Base-by-base conservation (phyloP, 2,113 vertebrate genomes). In the Xyrauchen texanus region DNA sequence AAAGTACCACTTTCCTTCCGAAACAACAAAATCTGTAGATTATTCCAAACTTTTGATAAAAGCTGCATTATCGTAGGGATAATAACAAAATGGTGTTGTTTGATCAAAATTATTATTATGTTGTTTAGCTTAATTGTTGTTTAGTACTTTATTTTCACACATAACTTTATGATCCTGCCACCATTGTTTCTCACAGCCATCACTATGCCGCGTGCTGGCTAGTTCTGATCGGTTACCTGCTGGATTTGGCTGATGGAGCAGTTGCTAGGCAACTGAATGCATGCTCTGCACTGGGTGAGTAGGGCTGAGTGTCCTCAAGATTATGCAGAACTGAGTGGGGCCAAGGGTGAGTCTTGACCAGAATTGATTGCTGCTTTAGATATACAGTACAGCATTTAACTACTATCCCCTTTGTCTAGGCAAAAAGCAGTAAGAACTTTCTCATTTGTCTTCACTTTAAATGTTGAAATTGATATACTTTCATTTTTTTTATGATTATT, bases 151-250 rank as follows among this genome's bases (percentile, higher is more conserved):
- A 13, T 77, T 45, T 11, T 51, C 6, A 42, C 9, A 61, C 15
- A 34, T 8, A 42, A 9, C 8, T 15, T 58, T 61, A 3, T 65
- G 68, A 13, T 13, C 16, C 67, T 73, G 15, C 49, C 81, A 60
- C 81, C 55, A 68, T 83, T 21, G 8, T 85, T 85, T 68, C 83
- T 68, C 80, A 6, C 82, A 98, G 96, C 88, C 94, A 93, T 72
- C 86, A 91, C 80, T 89, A 94, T 16, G 91, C 91, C n/a, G 94
- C 96, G 0, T 96, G 95, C 87, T 98, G 96, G 97, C 89, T 98
- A 84, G 91, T 98, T 62, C 93, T 98, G 82, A 89, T 95, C 76
- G 94, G 96, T 12, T 98, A 98, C 86, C 92, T 98, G 55, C 87
- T 98, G 66, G 95, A 98, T 81, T 89, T 95, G 84, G 95, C 94